A percentile compares a stretch with the other conserved stretches of the same genome.
These are phyloP conservation scores for Guaruba guarouba DNA, from an alignment of 2,113 vertebrate species.

Conservation along the genomic window DNA sequence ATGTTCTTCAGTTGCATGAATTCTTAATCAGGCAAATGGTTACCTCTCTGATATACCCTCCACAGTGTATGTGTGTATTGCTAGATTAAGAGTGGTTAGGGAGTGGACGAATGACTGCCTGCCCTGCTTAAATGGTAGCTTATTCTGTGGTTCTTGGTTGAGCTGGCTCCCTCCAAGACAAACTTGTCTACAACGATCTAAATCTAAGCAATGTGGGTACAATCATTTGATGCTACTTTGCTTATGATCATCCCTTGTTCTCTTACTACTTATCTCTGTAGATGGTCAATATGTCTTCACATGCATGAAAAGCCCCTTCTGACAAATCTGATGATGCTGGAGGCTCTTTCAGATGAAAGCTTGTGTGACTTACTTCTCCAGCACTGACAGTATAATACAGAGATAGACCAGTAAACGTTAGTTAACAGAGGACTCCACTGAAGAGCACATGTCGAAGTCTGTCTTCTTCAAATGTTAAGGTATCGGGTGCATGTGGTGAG, in stretches of 20 bases:
- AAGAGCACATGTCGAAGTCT: background rate
- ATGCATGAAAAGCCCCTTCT: background rate
- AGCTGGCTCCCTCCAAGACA: background rate
- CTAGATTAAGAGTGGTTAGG: background rate
- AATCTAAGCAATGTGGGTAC: background rate
- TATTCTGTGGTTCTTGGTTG: background rate
- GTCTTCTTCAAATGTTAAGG: background rate
- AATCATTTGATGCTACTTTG: background rate
- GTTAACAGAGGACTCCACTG: background rate
- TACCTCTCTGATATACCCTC: background rate
- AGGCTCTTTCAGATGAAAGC: background rate
- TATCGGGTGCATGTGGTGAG: rapidly evolving
- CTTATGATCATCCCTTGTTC: background rate
- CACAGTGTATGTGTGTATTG: background rate
- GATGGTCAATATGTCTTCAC: background rate
- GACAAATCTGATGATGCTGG: background rate
- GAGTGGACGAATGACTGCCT: background rate
- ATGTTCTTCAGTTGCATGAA: background rate
- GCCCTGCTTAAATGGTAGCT: background rate
- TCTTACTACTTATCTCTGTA: background rate
- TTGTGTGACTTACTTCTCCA: background rate
- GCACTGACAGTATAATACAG: too few species aligned
- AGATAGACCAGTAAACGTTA: background rate
- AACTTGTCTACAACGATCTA: background rate
- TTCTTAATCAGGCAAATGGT: background rate